These are phyloP conservation scores for Elachura formosa DNA, from an alignment of 2,113 vertebrate genomes.

Conservation along the genomic window DNA sequence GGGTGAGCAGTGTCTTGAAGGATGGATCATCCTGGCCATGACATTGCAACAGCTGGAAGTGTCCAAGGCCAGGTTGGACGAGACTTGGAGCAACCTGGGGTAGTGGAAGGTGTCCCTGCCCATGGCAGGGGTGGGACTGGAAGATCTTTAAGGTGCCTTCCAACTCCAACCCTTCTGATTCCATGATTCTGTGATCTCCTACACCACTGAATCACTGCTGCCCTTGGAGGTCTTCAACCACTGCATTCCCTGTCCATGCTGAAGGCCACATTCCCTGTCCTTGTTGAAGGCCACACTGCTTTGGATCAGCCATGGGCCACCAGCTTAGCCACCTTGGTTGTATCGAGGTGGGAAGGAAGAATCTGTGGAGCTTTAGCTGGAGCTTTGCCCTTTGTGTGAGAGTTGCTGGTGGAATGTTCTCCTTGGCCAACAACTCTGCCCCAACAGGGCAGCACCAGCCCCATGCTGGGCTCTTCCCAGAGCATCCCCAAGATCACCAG, in stretches of 20 bases:
- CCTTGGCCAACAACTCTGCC: not conserved
- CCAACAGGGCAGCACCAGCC: not conserved
- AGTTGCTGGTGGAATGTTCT: not conserved
- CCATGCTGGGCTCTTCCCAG: not conserved
- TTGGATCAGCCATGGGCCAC: not conserved
- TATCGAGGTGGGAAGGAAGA: not conserved
- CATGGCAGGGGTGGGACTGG: not conserved
- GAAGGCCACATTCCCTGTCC: not conserved
- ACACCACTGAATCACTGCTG: not conserved
- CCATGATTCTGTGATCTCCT: not conserved
- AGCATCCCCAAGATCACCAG: not conserved
- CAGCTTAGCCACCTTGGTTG: not conserved
- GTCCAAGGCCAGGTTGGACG: rapidly evolving
- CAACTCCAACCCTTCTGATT: not conserved
- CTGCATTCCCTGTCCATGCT: rapidly evolving
- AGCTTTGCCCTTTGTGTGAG: not conserved
- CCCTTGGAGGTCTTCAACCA: not conserved
- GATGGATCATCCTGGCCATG: not conserved
- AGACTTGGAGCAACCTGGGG: not conserved
- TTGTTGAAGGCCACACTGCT: rapidly evolving
- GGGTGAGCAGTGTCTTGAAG: rapidly evolving
- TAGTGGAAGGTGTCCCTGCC: not conserved
- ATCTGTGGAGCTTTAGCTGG: not conserved
- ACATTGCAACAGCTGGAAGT: not conserved
- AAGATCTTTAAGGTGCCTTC: not conserved